A percentile compares a stretch with the other conserved stretches of the same genome.
Evolutionary conservation across 2,888 invertebrate genomes (phyloP).

Genomic region (Brachyopa scutellaris): DNA sequence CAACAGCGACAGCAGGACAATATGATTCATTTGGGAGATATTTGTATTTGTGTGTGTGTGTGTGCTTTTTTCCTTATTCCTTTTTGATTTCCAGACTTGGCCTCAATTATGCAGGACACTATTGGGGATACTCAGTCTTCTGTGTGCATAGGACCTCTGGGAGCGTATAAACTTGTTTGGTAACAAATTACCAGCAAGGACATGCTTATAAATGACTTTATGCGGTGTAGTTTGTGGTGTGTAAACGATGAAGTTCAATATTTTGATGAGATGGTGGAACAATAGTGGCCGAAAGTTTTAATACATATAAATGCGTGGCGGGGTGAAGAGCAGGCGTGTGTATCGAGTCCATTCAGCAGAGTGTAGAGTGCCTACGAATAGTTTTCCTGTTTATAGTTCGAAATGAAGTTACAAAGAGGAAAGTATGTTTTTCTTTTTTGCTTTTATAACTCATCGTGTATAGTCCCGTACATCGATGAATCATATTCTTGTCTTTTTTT

Average conservation of each 20-base stretch:
- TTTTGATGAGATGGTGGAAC: background rate
- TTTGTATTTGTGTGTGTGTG: too few relatives aligned
- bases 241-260: constrained; percentile 12
- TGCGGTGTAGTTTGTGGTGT: constrained; percentile 11
- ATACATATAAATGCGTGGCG: constrained; percentile 1
- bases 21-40: constrained; percentile 12
- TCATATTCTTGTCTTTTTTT: too few relatives aligned
- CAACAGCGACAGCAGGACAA: background rate
- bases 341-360: background rate
- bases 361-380: too few relatives aligned
- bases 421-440: too few relatives aligned
- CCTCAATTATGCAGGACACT: constrained; percentile 28
- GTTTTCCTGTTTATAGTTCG: too few relatives aligned
- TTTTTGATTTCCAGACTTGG: constrained; percentile 31
- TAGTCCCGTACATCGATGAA: too few relatives aligned
- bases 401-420: too few relatives aligned
- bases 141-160: constrained; percentile 2
- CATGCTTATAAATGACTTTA: constrained; percentile 44
- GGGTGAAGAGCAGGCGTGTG: too few relatives aligned
- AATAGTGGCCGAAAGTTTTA: background rate
- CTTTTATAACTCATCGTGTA: too few relatives aligned
- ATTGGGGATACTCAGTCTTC: background rate
- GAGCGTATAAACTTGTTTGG: constrained; percentile 19
- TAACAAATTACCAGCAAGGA: constrained; percentile 39
- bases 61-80: background rate